Evolutionary conservation across 2,888 invertebrate species (phyloP).

Genomic region (Thereva unica): DNA sequence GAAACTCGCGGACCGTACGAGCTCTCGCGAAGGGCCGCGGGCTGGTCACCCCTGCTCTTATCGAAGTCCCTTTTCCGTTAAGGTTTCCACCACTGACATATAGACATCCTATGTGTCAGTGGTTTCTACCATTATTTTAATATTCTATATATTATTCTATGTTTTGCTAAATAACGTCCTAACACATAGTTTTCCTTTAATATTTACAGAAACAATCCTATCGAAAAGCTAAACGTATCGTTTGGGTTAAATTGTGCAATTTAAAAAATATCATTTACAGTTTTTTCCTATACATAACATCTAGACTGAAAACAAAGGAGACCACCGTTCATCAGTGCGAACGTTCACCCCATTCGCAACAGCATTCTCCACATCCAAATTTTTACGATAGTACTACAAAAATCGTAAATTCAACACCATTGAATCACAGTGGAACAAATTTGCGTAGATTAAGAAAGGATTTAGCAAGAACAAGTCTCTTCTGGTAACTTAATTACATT

Average conservation of each 20-base stretch:
- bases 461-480: slow-evolving; percentile 48
- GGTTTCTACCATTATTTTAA: neutral
- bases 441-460: slow-evolving; percentile 50
- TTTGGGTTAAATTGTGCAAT: slow-evolving; percentile 56
- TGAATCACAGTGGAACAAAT: slow-evolving; percentile 50
- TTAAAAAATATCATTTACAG: slow-evolving; percentile 49
- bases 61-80: too few relatives aligned
- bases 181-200: neutral
- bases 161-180: neutral
- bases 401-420: slow-evolving; percentile 53
- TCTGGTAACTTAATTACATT: too few relatives aligned
- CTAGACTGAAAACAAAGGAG: slow-evolving; percentile 49
- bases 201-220: slow-evolving; percentile 50
- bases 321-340: neutral
- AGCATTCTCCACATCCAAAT: slow-evolving; percentile 25
- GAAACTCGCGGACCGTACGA: too few relatives aligned
- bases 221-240: slow-evolving; percentile 50
- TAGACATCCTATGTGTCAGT: too few relatives aligned
- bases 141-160: neutral
- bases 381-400: slow-evolving; percentile 4
- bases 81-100: too few relatives aligned
- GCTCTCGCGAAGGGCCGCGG: too few relatives aligned
- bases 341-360: slow-evolving; percentile 30
- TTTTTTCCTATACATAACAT: slow-evolving; percentile 48
- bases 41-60: too few relatives aligned